A percentile compares a stretch with the other conserved stretches of the same genome.
Conservation (phyloP, 2,888 invertebrate species). For the Ditula angustiorana region DNA sequence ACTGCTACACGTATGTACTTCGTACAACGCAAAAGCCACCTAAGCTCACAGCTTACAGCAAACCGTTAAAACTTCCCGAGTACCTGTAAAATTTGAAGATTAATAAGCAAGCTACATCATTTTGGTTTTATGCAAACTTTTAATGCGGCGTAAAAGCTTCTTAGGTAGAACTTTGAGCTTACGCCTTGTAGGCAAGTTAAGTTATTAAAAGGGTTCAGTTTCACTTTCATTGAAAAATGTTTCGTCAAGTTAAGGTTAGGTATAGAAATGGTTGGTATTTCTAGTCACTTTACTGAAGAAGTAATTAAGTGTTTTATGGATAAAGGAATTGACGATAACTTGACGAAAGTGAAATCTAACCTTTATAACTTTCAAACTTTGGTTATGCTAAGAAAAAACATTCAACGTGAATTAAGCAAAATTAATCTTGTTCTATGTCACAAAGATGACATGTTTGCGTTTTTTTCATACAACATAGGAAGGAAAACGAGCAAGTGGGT, state of each 20-base stretch:
- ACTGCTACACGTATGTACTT: not conserved
- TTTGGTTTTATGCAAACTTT: slow-evolving; percentile 37
- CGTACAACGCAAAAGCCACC: not conserved
- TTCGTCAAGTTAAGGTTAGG: not conserved
- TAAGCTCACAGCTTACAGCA: not conserved
- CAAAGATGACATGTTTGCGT: too few relatives aligned
- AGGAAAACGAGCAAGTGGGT: too few relatives aligned
- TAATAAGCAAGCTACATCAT: slow-evolving; percentile 30
- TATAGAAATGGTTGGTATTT: not conserved
- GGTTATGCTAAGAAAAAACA: too few relatives aligned
- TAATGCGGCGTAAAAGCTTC: slow-evolving; percentile 27
- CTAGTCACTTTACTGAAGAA: not conserved
- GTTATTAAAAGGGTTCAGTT: slow-evolving; percentile 13
- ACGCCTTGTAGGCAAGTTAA: slow-evolving; percentile 6
- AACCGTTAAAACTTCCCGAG: slow-evolving; percentile 24
- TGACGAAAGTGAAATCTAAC: not conserved
- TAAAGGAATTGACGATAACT: not conserved
- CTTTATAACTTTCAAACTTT: too few relatives aligned
- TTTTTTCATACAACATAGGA: too few relatives aligned
- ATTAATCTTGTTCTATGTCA: too few relatives aligned
- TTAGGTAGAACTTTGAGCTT: slow-evolving; percentile 19
- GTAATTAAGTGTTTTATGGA: not conserved
- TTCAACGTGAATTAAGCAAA: too few relatives aligned
- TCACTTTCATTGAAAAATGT: slow-evolving; percentile 2
- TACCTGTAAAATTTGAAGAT: slow-evolving; percentile 25